A percentile compares a stretch with the other conserved stretches of the same genome.
phyloP scores from a whole-genome alignment of 2,113 vertebrate species.

The Hystrix brachyura region DNA sequence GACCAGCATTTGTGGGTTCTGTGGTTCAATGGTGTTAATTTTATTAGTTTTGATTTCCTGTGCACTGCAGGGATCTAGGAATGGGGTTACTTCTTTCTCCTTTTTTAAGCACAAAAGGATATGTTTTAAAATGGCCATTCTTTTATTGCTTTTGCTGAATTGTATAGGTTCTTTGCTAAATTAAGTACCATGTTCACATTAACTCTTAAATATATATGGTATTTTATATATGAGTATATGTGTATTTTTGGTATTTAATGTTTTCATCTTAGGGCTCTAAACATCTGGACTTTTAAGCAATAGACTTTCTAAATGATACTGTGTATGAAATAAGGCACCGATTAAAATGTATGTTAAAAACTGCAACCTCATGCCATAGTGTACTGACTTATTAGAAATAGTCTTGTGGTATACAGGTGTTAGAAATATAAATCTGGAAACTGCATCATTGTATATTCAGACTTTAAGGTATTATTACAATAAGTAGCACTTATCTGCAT shows the following conservation, averaged over 20 bases:
- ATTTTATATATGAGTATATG: conserved; percentile 31
- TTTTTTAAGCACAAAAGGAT: not conserved
- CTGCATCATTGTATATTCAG: not conserved
- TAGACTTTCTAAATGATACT: not conserved
- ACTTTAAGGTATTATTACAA: not conserved
- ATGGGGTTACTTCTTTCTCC: not conserved
- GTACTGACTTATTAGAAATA: conserved; percentile 13
- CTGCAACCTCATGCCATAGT: not conserved
- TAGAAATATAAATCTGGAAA: conserved; percentile 29
- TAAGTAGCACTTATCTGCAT: not conserved
- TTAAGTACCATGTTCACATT: not conserved
- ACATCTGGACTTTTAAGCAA: not conserved
- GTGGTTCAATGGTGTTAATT: conserved; percentile 48
- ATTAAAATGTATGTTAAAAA: not conserved
- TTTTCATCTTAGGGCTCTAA: not conserved
- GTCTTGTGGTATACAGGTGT: not conserved
- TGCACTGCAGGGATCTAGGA: not conserved
- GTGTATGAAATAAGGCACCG: not conserved
- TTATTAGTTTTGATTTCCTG: conserved; percentile 75
- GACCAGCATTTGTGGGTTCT: conserved; percentile 46
- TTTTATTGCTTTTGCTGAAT: not conserved
- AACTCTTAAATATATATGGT: not conserved
- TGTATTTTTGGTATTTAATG: not conserved
- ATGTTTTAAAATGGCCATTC: not conserved
- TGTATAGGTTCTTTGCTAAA: not conserved